A percentile compares a stretch with the other conserved stretches of the same genome.
These are phyloP conservation scores for Hylyphantes graminicola DNA, from an alignment of 1,140 invertebrate genomes.

Conservation along the genomic window DNA sequence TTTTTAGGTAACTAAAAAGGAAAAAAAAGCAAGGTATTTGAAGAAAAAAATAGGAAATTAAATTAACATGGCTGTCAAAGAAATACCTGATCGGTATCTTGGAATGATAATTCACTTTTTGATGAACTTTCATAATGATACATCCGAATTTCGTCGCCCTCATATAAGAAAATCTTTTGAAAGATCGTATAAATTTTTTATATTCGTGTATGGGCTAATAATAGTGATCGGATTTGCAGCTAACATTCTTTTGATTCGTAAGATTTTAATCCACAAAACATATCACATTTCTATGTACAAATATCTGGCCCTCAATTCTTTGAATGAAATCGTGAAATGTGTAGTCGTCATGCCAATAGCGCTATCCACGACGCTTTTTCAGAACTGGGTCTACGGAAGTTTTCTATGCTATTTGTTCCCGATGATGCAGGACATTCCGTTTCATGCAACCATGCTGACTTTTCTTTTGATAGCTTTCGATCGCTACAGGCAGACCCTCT, in stretches of 20 bases:
- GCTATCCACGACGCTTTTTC: slow-evolving; percentile 76
- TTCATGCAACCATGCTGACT: slow-evolving; percentile 78
- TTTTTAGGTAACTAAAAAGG: too few species aligned
- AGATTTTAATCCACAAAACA: slow-evolving; percentile 73
- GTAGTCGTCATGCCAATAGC: slow-evolving; percentile 76
- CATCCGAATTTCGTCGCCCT: slow-evolving; percentile 66
- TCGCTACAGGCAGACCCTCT: slow-evolving; percentile 74
- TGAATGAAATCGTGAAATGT: slow-evolving; percentile 78
- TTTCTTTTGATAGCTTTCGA: slow-evolving; percentile 78
- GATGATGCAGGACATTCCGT: slow-evolving; percentile 79
- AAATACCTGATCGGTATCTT: slow-evolving; percentile 48
- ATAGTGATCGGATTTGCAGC: slow-evolving; percentile 72
- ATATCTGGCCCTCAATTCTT: slow-evolving; percentile 76
- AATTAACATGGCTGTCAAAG: slow-evolving; percentile 35
- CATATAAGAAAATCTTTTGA: slow-evolving; percentile 66
- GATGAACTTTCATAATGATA: slow-evolving; percentile 61
- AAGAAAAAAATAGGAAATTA: too few species aligned
- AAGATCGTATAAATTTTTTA: slow-evolving; percentile 74
- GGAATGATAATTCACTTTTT: slow-evolving; percentile 61
- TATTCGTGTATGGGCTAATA: slow-evolving; percentile 75
- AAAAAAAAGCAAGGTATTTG: too few species aligned
- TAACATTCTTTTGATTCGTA: slow-evolving; percentile 74
- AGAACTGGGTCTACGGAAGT: slow-evolving; percentile 81
- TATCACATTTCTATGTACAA: slow-evolving; percentile 76
- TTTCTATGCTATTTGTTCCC: slow-evolving; percentile 81